Evolutionary conservation across 2,797 vertebrate genomes (phyloP).

Genomic region (Muscicapa comitata): DNA sequence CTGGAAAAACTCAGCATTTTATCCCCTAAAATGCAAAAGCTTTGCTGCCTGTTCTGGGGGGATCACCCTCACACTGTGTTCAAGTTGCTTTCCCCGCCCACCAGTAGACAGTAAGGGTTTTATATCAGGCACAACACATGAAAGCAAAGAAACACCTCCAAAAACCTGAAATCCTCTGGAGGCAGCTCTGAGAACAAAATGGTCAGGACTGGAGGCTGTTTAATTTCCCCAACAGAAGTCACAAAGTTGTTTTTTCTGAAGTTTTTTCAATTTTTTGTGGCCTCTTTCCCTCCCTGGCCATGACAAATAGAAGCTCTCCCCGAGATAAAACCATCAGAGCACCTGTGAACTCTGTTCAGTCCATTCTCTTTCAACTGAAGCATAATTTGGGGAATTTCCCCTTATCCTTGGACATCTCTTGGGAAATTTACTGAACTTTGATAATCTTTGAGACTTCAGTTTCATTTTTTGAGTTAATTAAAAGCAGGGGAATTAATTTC

Average conservation of each 20-base stretch:
- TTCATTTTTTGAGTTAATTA: not conserved
- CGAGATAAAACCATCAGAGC: not conserved
- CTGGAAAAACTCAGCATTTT: not conserved
- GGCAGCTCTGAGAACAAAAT: not conserved
- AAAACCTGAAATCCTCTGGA: not conserved
- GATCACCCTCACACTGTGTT: not conserved
- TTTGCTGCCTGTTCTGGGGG: not conserved
- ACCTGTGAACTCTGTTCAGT: rapidly evolving
- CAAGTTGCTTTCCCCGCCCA: not conserved
- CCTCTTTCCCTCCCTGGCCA: not conserved
- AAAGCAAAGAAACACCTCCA: not conserved
- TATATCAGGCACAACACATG: not conserved
- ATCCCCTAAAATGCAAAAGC: not conserved
- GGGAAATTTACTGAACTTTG: not conserved
- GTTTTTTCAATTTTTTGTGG: not conserved
- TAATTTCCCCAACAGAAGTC: not conserved
- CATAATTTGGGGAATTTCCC: not conserved
- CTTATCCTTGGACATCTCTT: not conserved
- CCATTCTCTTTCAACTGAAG: not conserved
- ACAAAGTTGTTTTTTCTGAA: not conserved
- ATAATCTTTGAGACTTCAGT: not conserved
- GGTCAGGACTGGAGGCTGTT: rapidly evolving
- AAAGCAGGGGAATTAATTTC: not conserved
- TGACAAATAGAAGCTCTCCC: not conserved
- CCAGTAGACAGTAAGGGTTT: not conserved